Base-by-base conservation (phyloP, 2,888 invertebrate species). In the Lapara coniferarum region DNA sequence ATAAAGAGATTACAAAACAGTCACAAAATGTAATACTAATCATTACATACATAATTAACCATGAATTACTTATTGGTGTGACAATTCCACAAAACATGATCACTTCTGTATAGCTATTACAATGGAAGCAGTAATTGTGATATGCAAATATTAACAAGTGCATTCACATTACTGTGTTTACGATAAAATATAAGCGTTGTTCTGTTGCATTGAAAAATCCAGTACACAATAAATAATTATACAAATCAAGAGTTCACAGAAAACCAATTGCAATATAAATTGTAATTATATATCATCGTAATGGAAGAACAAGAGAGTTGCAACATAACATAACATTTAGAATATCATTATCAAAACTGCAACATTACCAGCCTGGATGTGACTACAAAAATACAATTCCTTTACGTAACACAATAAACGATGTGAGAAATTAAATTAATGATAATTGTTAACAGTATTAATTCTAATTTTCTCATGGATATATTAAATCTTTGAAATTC, bases 1-100 rank as follows among this genome's bases (percentile, higher is more conserved):
- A 89, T 85, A 88, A 86, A 86, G 84, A 86, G 83, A 86, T 86
- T 87, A 87, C 83, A 87, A 88, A 90, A 90, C 89, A 90, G 85
- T 89, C 86, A 86, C 85, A 87, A 85, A 87, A 85, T 82, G 83
- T 84, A 85, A 81, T 81, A 78, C 80, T 70, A 63, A 55, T 70
- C 58, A 70, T 53, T 37, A 57, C 16, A 68, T 51, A 53, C 59
- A 53, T 53, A 46, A 63, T 37, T 46, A 69, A 69, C 53, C 63
- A 63, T 52, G 37, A 52, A n/a, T 37, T 53, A 69, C 49, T 66
- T 49, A 68, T 66, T 70, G 56, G 58, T 52, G 53, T 56, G 66
- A 69, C 57, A 73, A 72, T 73, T 69, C 73, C 73, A 72, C 53
- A 51, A 69, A 44, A 68, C 49, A 70, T 70, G 12, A 52, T 49